Evolutionary conservation across 2,888 invertebrate species (phyloP), one percentile per base, ranked within the genome.

Genomic region (Rhagophthalmus giganteus): DNA sequence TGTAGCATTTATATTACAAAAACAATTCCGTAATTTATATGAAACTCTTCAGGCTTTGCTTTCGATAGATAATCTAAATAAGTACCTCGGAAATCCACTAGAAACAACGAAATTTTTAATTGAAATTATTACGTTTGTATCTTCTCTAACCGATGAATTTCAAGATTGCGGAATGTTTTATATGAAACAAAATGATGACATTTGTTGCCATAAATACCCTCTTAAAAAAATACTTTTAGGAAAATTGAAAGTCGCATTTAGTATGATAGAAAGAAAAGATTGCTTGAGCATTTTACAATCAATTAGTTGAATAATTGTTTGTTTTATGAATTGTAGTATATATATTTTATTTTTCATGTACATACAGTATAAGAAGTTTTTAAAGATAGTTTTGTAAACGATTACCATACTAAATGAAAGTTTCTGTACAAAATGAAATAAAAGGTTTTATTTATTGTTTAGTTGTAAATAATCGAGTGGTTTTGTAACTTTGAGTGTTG

Each of bases 151-250:
- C 3, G 56, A 57, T 13, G 30, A 45, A 12, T 46, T 39, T 14
- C 46, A 57, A 35, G 37, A 44, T 20, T 41, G 52, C 2, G 56
- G 52, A 10, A 60, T 58, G 6, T 66, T 61, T 53, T 66, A 64
- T 55, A 42, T 55, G 26, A 54, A 56, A 16, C 62, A 63, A 53
- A 58, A 56, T 34, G 56, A 32, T 12, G 34, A 45, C 12, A 59
- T 51, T 50, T 52, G 26, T 50, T 57, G 20, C 13, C 61, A 33
- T 44, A 63, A 34, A 61, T 48, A 48, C 32, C 24, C 10, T 25
- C 11, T 45, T 24, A 40, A 33, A 37, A 13, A 37, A 20, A 11
- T 34, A 5, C 40, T 31, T 24, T 12, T 25, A 2, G 24, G 51
- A 6, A 20, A 20, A 20, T 20, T 20, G 7, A 20, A 20, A 20